A percentile compares a stretch with the other conserved stretches of the same genome.
Evolutionary conservation across 2,888 invertebrate genomes (phyloP).

Genomic region (Philhelius pedissequus): DNA sequence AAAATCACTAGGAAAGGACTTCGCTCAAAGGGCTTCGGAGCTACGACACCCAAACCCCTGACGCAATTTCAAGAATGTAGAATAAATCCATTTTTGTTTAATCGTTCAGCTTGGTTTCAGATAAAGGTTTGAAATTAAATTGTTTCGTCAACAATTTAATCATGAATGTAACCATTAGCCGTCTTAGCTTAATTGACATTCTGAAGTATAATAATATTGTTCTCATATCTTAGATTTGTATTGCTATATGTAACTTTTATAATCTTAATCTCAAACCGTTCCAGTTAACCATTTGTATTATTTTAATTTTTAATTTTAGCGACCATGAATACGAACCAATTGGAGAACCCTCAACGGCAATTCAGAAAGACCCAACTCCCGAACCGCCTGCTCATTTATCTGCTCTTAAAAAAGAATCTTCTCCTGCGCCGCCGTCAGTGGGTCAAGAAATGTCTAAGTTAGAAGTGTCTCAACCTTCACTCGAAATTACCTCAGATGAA

Average conservation of each 20-base stretch:
- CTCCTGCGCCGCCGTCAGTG: constrained; percentile 66
- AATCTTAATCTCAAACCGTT: not conserved
- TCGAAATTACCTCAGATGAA: constrained; percentile 15
- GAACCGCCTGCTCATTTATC: constrained; percentile 51
- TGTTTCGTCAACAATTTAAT: not conserved
- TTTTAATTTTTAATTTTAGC: constrained; percentile 82
- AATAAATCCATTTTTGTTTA: not conserved
- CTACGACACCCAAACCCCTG: no score
- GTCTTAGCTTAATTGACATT: not conserved
- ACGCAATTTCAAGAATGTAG: not conserved
- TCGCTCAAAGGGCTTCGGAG: no score
- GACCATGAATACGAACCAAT: constrained; percentile 97
- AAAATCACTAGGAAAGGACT: no score
- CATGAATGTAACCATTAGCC: not conserved
- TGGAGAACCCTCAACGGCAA: constrained; percentile 82
- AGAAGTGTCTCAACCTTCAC: constrained; percentile 41
- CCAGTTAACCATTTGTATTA: not conserved
- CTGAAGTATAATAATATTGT: not conserved
- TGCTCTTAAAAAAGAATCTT: constrained; percentile 70
- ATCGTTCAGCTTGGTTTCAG: not conserved
- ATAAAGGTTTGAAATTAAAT: not conserved
- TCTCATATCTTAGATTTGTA: not conserved
- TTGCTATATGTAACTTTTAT: not conserved
- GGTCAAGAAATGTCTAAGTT: constrained; percentile 71
- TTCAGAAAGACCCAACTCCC: constrained; percentile 13